phyloP scores from a whole-genome alignment of 2,113 vertebrate genomes.

The Ceyx margarethae region DNA sequence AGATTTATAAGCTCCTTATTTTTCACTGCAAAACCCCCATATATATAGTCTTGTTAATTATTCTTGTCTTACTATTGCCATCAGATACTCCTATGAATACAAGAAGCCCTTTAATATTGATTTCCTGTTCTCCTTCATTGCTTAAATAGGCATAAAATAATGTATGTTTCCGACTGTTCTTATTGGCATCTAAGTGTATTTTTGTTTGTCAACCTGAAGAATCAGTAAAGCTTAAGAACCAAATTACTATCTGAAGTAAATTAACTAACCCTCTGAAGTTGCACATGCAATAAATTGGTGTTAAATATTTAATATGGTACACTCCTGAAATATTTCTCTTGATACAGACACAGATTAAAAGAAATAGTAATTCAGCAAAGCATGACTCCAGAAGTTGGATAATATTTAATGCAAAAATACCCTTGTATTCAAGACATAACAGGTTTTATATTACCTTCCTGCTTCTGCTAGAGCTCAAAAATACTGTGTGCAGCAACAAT shows the following conservation, averaged over 20 bases:
- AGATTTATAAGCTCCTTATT: background rate
- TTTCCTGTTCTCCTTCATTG: background rate
- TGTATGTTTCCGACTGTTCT: background rate
- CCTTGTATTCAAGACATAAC: background rate
- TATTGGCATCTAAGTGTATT: background rate
- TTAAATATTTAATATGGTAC: conserved; percentile 1
- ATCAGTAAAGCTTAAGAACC: background rate
- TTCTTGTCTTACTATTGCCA: background rate
- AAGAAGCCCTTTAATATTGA: background rate
- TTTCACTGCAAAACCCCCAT: background rate
- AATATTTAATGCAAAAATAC: background rate
- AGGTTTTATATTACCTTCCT: background rate
- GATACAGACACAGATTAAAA: background rate
- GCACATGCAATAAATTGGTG: background rate
- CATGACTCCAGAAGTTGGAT: background rate
- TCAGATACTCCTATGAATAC: background rate
- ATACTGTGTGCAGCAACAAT: background rate
- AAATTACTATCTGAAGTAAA: background rate
- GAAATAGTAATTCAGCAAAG: background rate
- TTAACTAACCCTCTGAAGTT: background rate
- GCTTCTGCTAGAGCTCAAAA: background rate
- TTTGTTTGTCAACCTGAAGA: background rate
- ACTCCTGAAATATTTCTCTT: background rate
- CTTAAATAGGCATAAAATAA: conserved; percentile 7
- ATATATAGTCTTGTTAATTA: background rate